Evolutionary conservation across 2,888 invertebrate genomes (phyloP), one percentile per base, ranked within the genome.

Genomic region (Dromius quadrimaculatus): DNA sequence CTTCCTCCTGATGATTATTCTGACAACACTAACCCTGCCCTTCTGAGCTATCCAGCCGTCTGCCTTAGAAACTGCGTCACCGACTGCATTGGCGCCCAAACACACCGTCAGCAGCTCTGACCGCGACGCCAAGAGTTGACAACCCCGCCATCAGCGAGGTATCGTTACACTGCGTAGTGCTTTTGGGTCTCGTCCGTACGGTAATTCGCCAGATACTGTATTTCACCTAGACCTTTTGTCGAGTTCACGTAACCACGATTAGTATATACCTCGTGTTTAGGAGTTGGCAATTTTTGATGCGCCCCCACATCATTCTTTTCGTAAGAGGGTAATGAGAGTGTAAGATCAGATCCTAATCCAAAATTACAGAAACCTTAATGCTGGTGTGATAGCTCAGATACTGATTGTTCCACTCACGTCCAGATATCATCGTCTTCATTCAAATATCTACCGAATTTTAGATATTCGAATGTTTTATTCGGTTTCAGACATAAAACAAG

Each of bases 211-310:
- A 84, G 78, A 72, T 86, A 81, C 13, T 83, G 81, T 1, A 85
- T 81, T 36, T 84, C 77, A 20, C 82, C 80, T 0, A 85, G 80
- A 0, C 81, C 76, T 1, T 79, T 76, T 0, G 78, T 84, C 32
- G 84, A 78, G 36, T 84, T 79, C 41, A 85, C 85, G 73, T 85
- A 85, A 0, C 87, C 79, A 71, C 81, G 79, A 1, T 89, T 74
- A 3, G 87, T 86, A 77, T 91, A 90, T 1, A 87, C 85, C 74
- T 91, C 90, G 0, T 86, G 84, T 74, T 87, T 85, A 0, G 90
- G 89, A 54, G 88, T 87, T 2, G 91, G 90, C 0, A 90, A 79
- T 71, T 86, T 86, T 0, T 88, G 82, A 77, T 86, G 85, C 0
- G 88, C 81, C 1, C 86, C 76, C 0, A 87, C 80, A 66, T 85